A percentile compares a stretch with the other conserved stretches of the same genome.
These are phyloP conservation scores for Mastomys natalensis DNA, from an alignment of 2,113 vertebrate species.

Conservation along the genomic window DNA sequence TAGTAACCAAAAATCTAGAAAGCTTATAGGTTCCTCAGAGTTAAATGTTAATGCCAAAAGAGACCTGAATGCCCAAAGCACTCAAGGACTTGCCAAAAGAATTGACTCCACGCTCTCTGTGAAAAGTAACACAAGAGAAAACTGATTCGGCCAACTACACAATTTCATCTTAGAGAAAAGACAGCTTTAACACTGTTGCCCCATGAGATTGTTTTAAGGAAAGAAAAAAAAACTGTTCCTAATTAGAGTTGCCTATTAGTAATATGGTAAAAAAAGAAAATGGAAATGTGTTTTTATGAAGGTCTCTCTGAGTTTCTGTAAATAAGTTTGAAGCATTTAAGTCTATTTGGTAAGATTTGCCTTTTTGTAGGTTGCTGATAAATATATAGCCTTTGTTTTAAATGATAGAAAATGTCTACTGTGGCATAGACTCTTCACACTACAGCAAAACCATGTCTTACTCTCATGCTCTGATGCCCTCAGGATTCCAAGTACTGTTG, in stretches of 20 bases:
- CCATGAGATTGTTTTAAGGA: constrained; percentile 31
- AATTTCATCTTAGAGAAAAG: constrained; percentile 59
- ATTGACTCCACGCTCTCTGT: neutral
- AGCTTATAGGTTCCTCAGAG: neutral
- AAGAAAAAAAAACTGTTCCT: neutral
- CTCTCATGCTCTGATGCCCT: neutral
- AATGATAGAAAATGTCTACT: constrained; percentile 14
- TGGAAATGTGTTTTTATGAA: constrained; percentile 14
- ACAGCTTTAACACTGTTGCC: neutral
- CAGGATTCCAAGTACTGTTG: constrained; percentile 47
- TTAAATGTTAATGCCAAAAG: constrained; percentile 11
- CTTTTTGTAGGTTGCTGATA: constrained; percentile 51
- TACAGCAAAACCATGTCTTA: constrained; percentile 65
- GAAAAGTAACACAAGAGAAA: constrained; percentile 4
- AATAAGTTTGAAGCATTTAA: constrained; percentile 53
- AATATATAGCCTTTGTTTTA: constrained; percentile 59
- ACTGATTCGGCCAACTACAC: constrained; percentile 44
- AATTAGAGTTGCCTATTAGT: constrained; percentile 30
- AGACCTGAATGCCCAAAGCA: neutral
- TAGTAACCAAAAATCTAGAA: constrained; percentile 39
- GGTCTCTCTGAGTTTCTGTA: constrained; percentile 59
- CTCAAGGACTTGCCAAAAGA: neutral
- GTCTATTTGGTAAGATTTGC: constrained; percentile 60
- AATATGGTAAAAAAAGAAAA: neutral
- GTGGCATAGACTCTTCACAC: neutral